Percentiles rank a stretch among this genome's conserved stretches.
Conservation (phyloP, 2,797 vertebrate species). For the Schizothorax lantsangensis region DNA sequence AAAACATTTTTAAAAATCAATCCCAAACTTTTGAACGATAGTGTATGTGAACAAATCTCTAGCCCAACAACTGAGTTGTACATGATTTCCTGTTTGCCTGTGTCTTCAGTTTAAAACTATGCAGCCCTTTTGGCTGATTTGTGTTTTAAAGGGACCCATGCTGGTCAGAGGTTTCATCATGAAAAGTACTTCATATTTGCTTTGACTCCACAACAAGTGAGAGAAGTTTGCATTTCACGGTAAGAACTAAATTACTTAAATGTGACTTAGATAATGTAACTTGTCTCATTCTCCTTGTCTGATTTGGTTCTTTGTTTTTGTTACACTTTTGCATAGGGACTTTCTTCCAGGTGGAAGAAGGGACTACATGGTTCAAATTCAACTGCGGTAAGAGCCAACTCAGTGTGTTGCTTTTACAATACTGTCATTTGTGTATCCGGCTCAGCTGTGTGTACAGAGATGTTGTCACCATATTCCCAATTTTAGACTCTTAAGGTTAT, state of each 20-base stretch:
- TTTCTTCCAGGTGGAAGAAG: slow-evolving; percentile 94
- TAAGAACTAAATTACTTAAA: slow-evolving; percentile 69
- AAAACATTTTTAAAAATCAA: neutral
- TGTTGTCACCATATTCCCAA: neutral
- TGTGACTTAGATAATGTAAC: neutral
- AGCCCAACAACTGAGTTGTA: neutral
- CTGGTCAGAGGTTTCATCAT: slow-evolving; percentile 93
- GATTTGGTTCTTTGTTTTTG: neutral
- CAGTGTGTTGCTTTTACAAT: neutral
- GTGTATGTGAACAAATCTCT: neutral
- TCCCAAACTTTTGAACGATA: neutral
- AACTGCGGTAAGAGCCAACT: slow-evolving; percentile 83
- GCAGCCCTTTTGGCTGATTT: neutral
- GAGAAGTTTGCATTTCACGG: slow-evolving; percentile 98
- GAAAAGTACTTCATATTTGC: slow-evolving; percentile 99
- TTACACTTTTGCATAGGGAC: slow-evolving; percentile 80
- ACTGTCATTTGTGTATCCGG: slow-evolving; percentile 23
- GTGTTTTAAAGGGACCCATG: slow-evolving; percentile 82
- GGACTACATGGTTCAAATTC: slow-evolving; percentile 98
- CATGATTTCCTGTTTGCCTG: neutral
- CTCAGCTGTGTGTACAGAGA: neutral
- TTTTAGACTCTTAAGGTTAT: slow-evolving; percentile 3
- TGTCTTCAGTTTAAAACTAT: neutral
- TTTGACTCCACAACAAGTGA: slow-evolving; percentile 96
- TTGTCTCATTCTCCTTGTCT: neutral